These are phyloP conservation scores for Irena cyanogastra DNA, from an alignment of 2,113 vertebrate genomes.

Conservation along the genomic window DNA sequence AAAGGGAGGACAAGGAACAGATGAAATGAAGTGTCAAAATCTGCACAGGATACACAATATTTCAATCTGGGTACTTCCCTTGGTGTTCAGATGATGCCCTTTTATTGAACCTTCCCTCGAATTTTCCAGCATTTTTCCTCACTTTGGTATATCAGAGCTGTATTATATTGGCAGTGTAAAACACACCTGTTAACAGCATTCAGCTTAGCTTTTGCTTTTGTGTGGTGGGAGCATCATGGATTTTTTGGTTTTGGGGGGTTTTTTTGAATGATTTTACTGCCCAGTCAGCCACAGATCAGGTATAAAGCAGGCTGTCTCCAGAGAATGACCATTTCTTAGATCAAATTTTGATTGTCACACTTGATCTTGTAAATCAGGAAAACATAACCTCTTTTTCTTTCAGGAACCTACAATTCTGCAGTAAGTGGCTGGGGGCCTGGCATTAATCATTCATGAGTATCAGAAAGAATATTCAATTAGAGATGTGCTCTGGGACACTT, in stretches of 20 bases:
- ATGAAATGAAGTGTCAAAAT: background rate
- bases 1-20: background rate
- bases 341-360: background rate
- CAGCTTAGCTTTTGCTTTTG: background rate
- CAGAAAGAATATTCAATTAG: conserved; percentile 47
- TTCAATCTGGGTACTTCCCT: background rate
- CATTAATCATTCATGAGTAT: conserved; percentile 43
- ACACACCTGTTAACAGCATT: background rate
- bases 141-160: background rate
- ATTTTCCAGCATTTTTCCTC: background rate
- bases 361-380: background rate
- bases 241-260: fast-evolving
- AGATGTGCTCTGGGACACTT: background rate
- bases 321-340: background rate
- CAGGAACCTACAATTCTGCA: background rate
- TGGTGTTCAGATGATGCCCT: background rate
- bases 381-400: background rate
- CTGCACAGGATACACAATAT: background rate
- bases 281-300: background rate
- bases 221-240: background rate
- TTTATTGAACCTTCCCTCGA: background rate
- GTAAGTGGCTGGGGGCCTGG: background rate
- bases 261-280: background rate
- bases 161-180: background rate
- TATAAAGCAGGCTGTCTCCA: background rate